phyloP scores from a whole-genome alignment of 1,140 invertebrate species.

The Drosophila insularis region DNA sequence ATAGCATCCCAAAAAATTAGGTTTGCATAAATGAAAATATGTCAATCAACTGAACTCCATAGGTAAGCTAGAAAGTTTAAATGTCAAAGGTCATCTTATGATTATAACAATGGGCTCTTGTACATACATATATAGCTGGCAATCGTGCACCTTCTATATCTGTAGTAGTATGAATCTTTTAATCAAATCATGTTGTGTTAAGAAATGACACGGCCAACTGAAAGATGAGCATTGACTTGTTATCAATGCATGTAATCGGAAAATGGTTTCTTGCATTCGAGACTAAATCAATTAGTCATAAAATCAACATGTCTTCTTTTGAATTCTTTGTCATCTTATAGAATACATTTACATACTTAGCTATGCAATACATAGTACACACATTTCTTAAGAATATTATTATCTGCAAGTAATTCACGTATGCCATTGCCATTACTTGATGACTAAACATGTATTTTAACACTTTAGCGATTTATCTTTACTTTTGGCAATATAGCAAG shows the following conservation, averaged over 20 bases:
- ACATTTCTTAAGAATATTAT: too few species aligned
- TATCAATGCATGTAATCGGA: background rate
- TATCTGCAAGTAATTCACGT: background rate
- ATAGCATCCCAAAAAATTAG: constrained; percentile 8
- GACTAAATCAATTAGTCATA: background rate
- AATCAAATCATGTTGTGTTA: background rate
- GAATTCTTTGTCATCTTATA: background rate
- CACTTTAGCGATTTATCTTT: too few species aligned
- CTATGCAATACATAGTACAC: background rate
- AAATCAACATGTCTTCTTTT: background rate
- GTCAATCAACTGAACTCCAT: constrained; percentile 6
- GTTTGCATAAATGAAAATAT: constrained; percentile 8
- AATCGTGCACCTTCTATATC: background rate
- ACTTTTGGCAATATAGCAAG: too few species aligned
- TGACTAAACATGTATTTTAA: too few species aligned
- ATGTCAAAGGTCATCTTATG: constrained; percentile 8
- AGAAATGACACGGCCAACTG: background rate
- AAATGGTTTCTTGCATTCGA: background rate
- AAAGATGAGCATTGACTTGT: background rate
- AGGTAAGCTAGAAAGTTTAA: background rate
- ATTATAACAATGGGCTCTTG: background rate
- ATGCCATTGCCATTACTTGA: too few species aligned
- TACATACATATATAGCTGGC: background rate
- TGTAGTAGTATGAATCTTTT: background rate
- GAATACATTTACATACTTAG: background rate